Conservation (phyloP, 2,888 invertebrate genomes). For the Boloria euphrosyne region DNA sequence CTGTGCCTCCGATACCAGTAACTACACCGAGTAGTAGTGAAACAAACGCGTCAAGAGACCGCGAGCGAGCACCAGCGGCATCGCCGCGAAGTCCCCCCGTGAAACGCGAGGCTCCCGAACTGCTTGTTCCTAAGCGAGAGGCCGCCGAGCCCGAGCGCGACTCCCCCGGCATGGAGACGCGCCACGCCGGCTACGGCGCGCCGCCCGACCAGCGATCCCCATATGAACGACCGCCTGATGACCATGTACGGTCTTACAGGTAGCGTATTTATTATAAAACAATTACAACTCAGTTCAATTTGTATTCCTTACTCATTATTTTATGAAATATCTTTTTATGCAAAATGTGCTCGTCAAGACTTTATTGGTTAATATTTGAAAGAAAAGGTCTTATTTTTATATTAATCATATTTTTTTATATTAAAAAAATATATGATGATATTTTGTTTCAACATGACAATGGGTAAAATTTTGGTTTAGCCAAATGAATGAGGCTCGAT, state of each 20-base stretch:
- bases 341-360: too few relatives aligned
- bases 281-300: neutral
- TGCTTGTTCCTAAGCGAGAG: slow-evolving; percentile 87
- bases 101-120: slow-evolving; percentile 76
- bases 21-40: slow-evolving; percentile 46
- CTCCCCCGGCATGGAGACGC: slow-evolving; percentile 88
- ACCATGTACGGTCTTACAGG: slow-evolving; percentile 83
- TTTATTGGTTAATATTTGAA: too few relatives aligned
- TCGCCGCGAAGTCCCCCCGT: slow-evolving; percentile 73
- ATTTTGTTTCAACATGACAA: neutral
- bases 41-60: slow-evolving; percentile 47
- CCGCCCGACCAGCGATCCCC: slow-evolving; percentile 85
- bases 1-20: slow-evolving; percentile 14
- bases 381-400: neutral
- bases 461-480: slow-evolving; percentile 47
- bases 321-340: too few relatives aligned
- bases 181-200: slow-evolving; percentile 85
- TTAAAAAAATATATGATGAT: too few relatives aligned
- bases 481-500: slow-evolving; percentile 84
- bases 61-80: slow-evolving; percentile 48
- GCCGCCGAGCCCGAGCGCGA: slow-evolving; percentile 85
- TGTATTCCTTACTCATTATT: too few relatives aligned
- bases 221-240: slow-evolving; percentile 86
- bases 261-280: slow-evolving; percentile 44
- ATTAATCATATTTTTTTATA: neutral